A percentile compares a stretch with the other conserved stretches of the same genome.
phyloP scores from a whole-genome alignment of 2,797 vertebrate genomes.

The Sebastes nivosus region DNA sequence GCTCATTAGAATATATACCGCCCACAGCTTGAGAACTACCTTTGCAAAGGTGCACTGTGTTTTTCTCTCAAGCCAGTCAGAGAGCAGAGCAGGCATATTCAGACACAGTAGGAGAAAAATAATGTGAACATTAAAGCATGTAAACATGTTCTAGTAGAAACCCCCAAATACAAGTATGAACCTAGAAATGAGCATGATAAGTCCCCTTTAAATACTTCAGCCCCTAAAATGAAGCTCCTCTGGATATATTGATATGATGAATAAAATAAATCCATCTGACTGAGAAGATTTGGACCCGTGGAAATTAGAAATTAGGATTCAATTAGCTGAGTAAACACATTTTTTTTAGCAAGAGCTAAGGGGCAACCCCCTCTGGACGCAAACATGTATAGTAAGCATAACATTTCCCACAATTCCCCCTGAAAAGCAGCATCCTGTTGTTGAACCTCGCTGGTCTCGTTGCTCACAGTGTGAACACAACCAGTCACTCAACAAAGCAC shows the following conservation, averaged over 20 bases:
- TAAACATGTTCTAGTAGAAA: neutral
- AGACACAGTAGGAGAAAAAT: neutral
- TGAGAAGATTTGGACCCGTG: neutral
- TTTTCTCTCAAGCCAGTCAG: too few relatives aligned
- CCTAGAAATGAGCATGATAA: too few relatives aligned
- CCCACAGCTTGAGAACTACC: too few relatives aligned
- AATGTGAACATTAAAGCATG: neutral
- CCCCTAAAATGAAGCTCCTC: neutral
- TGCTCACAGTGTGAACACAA: slow-evolving; percentile 36
- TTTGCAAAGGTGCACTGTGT: too few relatives aligned
- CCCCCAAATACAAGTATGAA: neutral
- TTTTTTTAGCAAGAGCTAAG: too few relatives aligned
- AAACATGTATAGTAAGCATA: neutral
- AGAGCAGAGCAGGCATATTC: neutral
- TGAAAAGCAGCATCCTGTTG: neutral
- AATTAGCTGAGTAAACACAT: too few relatives aligned
- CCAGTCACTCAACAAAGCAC: slow-evolving; percentile 15
- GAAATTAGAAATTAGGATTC: too few relatives aligned
- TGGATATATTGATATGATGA: neutral
- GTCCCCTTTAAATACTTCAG: neutral
- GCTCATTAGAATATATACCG: too few relatives aligned
- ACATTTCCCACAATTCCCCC: neutral
- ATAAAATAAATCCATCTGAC: neutral
- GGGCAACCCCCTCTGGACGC: too few relatives aligned
- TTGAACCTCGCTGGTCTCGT: neutral